These are phyloP conservation scores for Halisarca cf. caerulea DNA, from an alignment of 37 sponge, comb jelly and placozoan genomes.

Conservation along the genomic window DNA sequence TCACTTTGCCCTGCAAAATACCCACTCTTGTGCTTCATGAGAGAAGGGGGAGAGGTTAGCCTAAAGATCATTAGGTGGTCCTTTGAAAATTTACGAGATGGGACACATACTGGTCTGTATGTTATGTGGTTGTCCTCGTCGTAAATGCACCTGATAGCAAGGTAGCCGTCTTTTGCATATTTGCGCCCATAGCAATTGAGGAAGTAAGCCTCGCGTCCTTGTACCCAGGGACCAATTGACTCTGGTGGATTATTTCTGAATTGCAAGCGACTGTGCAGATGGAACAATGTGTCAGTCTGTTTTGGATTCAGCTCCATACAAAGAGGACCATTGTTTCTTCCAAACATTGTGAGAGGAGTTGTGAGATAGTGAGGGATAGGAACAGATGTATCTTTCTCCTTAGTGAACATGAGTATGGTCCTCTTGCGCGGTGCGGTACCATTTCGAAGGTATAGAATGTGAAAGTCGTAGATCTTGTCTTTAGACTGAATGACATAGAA, in stretches of 20 bases:
- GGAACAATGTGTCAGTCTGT: background rate
- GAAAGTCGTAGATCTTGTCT: conserved; percentile 50
- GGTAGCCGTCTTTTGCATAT: conserved; percentile 32
- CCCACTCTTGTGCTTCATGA: too few species aligned
- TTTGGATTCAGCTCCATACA: background rate
- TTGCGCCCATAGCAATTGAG: conserved; percentile 36
- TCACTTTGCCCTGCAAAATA: background rate
- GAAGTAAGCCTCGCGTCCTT: conserved; percentile 30
- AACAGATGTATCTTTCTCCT: background rate
- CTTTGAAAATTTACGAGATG: background rate
- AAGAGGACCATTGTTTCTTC: conserved; percentile 34
- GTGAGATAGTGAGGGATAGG: conserved; percentile 22
- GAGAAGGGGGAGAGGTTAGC: background rate
- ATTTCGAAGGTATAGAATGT: conserved; percentile 11
- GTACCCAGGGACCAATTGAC: background rate
- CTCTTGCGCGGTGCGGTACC: background rate
- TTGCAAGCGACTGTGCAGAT: conserved; percentile 6
- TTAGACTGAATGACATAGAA: conserved; percentile 43
- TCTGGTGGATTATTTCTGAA: background rate
- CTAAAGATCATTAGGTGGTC: background rate
- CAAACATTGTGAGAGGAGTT: conserved; percentile 27
- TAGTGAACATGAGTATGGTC: background rate
- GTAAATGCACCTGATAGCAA: conserved; percentile 1
- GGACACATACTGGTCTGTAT: background rate
- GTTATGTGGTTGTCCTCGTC: background rate